phyloP scores from a whole-genome alignment of 1,140 invertebrate species.

The Pararge aegeria region DNA sequence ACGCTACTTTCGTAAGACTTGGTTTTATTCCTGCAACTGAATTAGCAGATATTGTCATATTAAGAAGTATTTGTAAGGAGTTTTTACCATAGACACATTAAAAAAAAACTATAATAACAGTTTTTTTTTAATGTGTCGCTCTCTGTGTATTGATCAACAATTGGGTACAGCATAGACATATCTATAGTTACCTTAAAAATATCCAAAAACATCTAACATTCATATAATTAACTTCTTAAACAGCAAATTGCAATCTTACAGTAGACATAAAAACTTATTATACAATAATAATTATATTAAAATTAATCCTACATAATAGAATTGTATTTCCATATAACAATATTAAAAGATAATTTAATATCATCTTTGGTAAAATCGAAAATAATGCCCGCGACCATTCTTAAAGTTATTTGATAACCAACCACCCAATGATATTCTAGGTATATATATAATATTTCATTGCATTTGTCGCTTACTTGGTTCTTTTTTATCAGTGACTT shows the following conservation, averaged over 20 bases:
- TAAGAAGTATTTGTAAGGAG: no score
- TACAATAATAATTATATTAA: slow-evolving; percentile 9
- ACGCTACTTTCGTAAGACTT: no score
- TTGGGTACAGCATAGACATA: neutral
- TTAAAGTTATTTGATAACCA: slow-evolving; percentile 7
- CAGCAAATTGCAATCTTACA: slow-evolving; percentile 17
- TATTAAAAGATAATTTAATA: slow-evolving; percentile 36
- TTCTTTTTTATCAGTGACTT: no score
- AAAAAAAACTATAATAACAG: no score
- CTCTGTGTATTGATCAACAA: neutral
- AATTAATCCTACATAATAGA: slow-evolving; percentile 16
- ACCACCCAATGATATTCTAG: neutral
- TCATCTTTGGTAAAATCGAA: slow-evolving; percentile 32
- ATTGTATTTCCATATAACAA: slow-evolving; percentile 29
- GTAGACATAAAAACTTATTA: slow-evolving; percentile 7
- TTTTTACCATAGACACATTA: no score
- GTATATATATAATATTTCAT: no score
- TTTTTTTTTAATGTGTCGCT: no score
- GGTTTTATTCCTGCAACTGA: no score
- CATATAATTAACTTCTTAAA: slow-evolving; percentile 22
- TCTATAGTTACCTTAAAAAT: slow-evolving; percentile 5
- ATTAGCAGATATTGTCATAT: no score
- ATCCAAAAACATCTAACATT: slow-evolving; percentile 21
- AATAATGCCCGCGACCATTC: slow-evolving; percentile 20
- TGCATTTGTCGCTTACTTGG: no score